These are phyloP conservation scores for Nettapus auritus DNA, from an alignment of 2,113 vertebrate species.

Conservation along the genomic window DNA sequence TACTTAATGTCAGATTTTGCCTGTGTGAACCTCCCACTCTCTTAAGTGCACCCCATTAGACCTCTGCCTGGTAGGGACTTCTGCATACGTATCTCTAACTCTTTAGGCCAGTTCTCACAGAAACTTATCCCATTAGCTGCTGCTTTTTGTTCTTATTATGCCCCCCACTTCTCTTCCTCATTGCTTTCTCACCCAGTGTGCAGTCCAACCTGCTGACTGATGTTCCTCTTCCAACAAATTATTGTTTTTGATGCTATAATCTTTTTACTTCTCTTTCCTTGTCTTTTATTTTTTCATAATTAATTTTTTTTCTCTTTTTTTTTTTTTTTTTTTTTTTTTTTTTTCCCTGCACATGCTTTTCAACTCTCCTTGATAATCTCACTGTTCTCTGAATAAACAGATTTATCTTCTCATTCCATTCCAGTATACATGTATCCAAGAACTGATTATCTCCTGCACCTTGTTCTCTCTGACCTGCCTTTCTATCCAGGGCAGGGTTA, in stretches of 20 bases:
- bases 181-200: not conserved
- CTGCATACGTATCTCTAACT: not conserved
- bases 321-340: not conserved
- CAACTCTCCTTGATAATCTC: not conserved
- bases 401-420: not conserved
- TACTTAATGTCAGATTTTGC: not conserved
- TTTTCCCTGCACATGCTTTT: not conserved
- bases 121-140: not conserved
- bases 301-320: not conserved
- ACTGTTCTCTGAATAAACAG: not conserved
- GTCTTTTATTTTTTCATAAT: not conserved
- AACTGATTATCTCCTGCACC: not conserved
- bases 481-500: not conserved
- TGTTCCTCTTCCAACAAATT: not conserved
- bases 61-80: not conserved
- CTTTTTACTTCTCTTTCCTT: not conserved
- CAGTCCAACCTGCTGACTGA: not conserved
- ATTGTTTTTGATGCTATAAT: not conserved
- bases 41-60: not conserved
- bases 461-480: not conserved
- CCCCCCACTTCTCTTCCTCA: not conserved
- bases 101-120: not conserved
- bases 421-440: not conserved
- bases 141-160: not conserved
- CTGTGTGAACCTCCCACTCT: not conserved